Percentiles rank a stretch among this genome's conserved stretches.
Conservation (phyloP, 2,888 invertebrate genomes). For the Pyrrhosoma nymphula region DNA sequence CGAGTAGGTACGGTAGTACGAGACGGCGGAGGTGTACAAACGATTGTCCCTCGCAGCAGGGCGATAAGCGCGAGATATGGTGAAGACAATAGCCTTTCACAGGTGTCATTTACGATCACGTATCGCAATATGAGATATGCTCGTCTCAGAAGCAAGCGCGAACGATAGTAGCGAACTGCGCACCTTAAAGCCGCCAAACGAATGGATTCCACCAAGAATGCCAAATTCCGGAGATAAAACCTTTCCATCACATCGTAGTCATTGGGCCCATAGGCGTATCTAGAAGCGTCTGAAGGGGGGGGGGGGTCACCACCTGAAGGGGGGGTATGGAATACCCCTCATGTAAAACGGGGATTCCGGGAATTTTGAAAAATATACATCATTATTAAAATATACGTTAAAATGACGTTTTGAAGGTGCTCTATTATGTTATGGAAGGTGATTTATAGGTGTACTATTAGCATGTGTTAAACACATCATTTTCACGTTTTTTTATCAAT, state of each 20-base stretch:
- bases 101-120: background rate
- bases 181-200: background rate
- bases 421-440: too few species aligned
- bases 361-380: too few species aligned
- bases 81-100: constrained; percentile 1
- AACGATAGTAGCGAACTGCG: background rate
- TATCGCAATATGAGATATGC: background rate
- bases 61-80: constrained; percentile 15
- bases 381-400: too few species aligned
- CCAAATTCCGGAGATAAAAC: background rate
- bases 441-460: too few species aligned
- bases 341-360: too few species aligned
- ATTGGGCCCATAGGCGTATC: too few species aligned
- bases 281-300: too few species aligned
- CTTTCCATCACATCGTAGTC: background rate
- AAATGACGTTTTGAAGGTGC: too few species aligned
- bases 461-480: too few species aligned
- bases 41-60: background rate
- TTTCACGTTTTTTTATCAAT: too few species aligned
- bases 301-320: too few species aligned
- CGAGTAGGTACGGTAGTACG: background rate
- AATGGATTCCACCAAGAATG: background rate
- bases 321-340: too few species aligned
- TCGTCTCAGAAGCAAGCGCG: background rate
- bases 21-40: background rate